phyloP scores from a whole-genome alignment of 2,113 vertebrate genomes.

The Thomomys bottae region DNA sequence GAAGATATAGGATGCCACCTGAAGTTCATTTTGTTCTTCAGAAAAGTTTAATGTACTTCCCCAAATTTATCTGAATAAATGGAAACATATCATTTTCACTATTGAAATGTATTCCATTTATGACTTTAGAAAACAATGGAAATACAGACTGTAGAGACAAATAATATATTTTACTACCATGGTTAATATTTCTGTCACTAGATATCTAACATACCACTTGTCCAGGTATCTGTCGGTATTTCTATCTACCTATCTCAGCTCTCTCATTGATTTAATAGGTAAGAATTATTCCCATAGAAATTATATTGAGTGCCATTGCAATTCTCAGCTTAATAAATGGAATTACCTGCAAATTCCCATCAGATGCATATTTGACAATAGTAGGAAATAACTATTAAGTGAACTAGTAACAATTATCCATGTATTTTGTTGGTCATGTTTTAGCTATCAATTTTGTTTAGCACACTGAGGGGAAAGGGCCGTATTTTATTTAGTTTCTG shows the following conservation, averaged over 20 bases:
- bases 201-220: background rate
- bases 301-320: background rate
- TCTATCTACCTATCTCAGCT: no score
- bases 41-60: conserved; percentile 25
- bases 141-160: background rate
- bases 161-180: background rate
- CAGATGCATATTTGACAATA: background rate
- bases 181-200: conserved; percentile 2
- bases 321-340: background rate
- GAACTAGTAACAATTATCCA: background rate
- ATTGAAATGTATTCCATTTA: background rate
- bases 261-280: background rate
- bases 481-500: background rate
- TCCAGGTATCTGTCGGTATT: no score
- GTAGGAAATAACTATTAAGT: no score
- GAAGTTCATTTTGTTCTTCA: conserved; percentile 46
- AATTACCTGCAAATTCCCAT: background rate
- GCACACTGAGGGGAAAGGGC: background rate
- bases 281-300: conserved; percentile 57
- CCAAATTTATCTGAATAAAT: conserved; percentile 46
- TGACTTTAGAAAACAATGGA: conserved; percentile 40
- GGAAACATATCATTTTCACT: conserved; percentile 42
- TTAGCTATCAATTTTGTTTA: conserved; percentile 15
- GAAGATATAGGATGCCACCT: background rate
- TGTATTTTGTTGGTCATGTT: background rate